A percentile compares a stretch with the other conserved stretches of the same genome.
Conservation (phyloP, 1,140 invertebrate species). For the Zaprionus capensis region DNA sequence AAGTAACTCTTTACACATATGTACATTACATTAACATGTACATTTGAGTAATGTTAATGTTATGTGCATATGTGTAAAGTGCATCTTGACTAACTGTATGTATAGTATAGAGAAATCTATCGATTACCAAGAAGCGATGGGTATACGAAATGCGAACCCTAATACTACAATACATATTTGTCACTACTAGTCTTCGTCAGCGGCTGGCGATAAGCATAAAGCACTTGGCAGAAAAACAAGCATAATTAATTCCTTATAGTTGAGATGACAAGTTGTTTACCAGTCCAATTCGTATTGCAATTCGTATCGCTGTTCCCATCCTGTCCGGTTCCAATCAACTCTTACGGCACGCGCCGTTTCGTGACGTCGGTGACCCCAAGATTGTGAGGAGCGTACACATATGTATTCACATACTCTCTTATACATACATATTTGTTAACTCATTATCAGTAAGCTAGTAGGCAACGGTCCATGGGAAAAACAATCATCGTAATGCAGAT, state of each 20-base stretch:
- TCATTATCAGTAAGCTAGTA: conserved; percentile 26
- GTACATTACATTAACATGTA: no score
- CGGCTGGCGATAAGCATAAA: not conserved
- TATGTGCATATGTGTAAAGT: no score
- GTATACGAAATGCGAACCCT: not conserved
- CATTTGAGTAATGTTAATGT: no score
- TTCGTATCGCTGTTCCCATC: conserved; percentile 7
- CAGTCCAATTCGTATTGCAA: conserved; percentile 7
- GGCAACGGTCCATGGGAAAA: conserved; percentile 39
- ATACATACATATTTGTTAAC: not conserved
- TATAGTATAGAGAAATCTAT: not conserved
- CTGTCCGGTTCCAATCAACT: conserved; percentile 20
- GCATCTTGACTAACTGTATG: no score
- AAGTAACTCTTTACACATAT: no score
- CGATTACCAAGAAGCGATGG: not conserved
- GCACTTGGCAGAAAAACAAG: conserved; percentile 10
- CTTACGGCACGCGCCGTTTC: conserved; percentile 37
- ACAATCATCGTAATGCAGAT: conserved; percentile 4
- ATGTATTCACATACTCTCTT: conserved; percentile 10
- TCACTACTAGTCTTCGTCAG: not conserved
- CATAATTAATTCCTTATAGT: conserved; percentile 1
- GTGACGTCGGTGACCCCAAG: conserved; percentile 31
- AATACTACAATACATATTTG: not conserved
- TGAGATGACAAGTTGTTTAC: conserved; percentile 35
- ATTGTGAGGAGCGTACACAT: not conserved